A percentile compares a stretch with the other conserved stretches of the same genome.
phyloP scores from a whole-genome alignment of 2,797 vertebrate genomes.

The Paedocypris micromegethes region DNA sequence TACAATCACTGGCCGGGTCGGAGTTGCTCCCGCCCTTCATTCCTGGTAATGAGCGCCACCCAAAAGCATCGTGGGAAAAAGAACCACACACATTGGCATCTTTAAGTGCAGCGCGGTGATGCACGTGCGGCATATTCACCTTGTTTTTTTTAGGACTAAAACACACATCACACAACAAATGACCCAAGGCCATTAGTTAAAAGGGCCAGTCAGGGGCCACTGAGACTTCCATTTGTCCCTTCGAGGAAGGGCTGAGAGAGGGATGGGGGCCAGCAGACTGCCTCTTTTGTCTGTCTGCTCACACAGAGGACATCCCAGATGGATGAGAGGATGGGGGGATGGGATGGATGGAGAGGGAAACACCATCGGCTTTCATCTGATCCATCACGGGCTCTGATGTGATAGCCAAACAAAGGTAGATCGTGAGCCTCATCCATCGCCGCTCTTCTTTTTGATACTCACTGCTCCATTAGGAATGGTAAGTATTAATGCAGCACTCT shows the following conservation, averaged over 20 bases:
- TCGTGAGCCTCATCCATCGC: slow-evolving; percentile 12
- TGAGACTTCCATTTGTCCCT: slow-evolving; percentile 58
- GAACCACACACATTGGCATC: slow-evolving; percentile 1
- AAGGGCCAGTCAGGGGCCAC: slow-evolving; percentile 35
- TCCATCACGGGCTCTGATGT: slow-evolving; percentile 60
- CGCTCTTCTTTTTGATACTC: slow-evolving; percentile 14
- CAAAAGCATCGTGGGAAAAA: slow-evolving; percentile 8
- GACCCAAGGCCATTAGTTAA: slow-evolving; percentile 34
- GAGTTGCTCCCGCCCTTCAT: neutral
- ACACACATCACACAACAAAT: slow-evolving; percentile 22
- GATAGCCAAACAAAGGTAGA: slow-evolving; percentile 38
- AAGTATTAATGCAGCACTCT: slow-evolving; percentile 9
- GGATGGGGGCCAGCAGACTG: slow-evolving; percentile 49
- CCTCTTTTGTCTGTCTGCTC: slow-evolving; percentile 51
- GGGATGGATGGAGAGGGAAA: slow-evolving; percentile 39
- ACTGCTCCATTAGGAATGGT: slow-evolving; percentile 14
- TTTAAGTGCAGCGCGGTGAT: neutral
- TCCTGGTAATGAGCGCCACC: slow-evolving; percentile 12
- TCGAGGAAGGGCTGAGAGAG: slow-evolving; percentile 53
- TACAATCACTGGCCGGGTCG: slow-evolving; percentile 7
- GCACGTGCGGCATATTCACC: neutral
- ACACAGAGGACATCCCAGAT: slow-evolving; percentile 56
- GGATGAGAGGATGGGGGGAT: slow-evolving; percentile 53
- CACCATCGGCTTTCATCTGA: slow-evolving; percentile 56
- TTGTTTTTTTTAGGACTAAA: neutral